Conservation (phyloP, 1,140 invertebrate species). For the Plectus sambesii region DNA sequence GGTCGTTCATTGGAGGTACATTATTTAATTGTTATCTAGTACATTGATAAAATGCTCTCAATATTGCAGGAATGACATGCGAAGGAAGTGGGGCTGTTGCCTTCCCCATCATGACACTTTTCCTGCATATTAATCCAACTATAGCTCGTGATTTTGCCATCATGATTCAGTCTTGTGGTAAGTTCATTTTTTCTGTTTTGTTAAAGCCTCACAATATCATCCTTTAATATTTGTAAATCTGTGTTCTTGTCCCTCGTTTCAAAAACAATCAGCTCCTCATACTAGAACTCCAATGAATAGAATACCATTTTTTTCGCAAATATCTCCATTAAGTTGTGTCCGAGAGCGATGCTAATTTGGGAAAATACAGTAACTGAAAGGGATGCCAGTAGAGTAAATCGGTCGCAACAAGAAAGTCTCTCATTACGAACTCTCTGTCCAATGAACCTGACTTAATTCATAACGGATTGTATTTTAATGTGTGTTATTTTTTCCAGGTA, state of each 20-base stretch:
- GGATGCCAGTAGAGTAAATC: no score
- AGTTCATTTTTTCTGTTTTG: no score
- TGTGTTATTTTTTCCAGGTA: conserved; percentile 4
- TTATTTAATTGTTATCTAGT: neutral
- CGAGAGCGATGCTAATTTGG: no score
- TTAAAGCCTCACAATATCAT: neutral
- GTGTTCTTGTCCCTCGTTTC: neutral
- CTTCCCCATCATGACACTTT: conserved; percentile 37
- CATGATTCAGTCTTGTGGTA: conserved; percentile 32
- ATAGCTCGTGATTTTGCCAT: conserved; percentile 36
- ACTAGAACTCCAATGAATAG: no score
- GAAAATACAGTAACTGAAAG: no score
- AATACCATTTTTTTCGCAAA: no score
- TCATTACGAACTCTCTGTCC: no score
- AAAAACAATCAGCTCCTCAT: neutral
- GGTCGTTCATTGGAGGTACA: conserved; percentile 28
- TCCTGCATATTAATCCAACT: conserved; percentile 25
- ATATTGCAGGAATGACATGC: conserved; percentile 32
- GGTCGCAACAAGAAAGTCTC: no score
- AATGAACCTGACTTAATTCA: no score
- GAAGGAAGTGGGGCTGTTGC: conserved; percentile 36
- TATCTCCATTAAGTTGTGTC: no score
- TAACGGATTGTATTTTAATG: no score
- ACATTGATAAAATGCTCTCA: neutral
- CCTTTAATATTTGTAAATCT: no score